Percentiles rank a stretch among this genome's conserved stretches.
Evolutionary conservation across 2,888 invertebrate genomes (phyloP).

Genomic region (Hermodice carunculata): DNA sequence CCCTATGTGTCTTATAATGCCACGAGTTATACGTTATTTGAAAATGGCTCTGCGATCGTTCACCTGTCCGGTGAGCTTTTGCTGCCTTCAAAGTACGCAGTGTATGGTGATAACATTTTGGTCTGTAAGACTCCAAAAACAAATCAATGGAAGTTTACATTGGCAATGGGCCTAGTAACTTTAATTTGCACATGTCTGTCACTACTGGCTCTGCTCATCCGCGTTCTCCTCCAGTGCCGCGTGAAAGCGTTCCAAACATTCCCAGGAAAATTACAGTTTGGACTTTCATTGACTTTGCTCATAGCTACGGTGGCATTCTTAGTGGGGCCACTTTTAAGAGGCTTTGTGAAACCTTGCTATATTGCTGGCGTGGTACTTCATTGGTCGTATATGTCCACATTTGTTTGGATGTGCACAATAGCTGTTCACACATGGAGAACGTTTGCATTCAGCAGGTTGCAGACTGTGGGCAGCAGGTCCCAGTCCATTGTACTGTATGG

Average conservation of each 20-base stretch:
- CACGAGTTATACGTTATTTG: too few species aligned
- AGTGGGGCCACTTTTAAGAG: neutral
- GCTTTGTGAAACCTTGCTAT: neutral
- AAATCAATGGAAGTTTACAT: too few species aligned
- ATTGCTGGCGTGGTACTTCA: neutral
- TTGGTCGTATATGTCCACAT: conserved; percentile 5
- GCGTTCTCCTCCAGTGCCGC: neutral
- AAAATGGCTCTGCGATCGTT: too few species aligned
- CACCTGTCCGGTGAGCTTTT: too few species aligned
- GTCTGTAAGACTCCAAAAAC: too few species aligned
- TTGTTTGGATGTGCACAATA: neutral
- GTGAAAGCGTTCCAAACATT: neutral
- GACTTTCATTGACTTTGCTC: neutral
- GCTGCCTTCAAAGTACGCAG: too few species aligned
- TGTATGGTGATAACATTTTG: too few species aligned
- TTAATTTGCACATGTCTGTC: neutral
- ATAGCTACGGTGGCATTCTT: neutral
- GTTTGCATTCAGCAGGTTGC: neutral
- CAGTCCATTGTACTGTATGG: neutral
- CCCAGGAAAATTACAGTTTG: conserved; percentile 4
- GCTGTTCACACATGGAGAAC: neutral
- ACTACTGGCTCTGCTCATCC: neutral
- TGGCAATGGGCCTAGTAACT: neutral
- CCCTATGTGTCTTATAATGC: too few species aligned
- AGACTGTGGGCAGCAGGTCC: neutral